A percentile compares a stretch with the other conserved stretches of the same genome.
Evolutionary conservation across 2,888 invertebrate species (phyloP).

Genomic region (Stegana nigrithorax): DNA sequence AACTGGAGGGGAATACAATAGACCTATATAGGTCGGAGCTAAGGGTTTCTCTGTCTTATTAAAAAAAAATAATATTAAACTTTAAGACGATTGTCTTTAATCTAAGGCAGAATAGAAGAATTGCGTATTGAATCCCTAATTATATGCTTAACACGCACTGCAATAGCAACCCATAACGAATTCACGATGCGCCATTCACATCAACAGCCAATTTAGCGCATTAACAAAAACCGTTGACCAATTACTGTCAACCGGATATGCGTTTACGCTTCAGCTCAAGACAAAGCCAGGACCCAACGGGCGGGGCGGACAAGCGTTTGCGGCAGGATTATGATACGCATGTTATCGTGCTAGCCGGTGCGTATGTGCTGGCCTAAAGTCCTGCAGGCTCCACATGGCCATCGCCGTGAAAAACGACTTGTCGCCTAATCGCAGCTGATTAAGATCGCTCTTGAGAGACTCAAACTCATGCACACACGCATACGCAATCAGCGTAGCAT

Average conservation of each 20-base stretch:
- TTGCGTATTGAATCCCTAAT: neutral
- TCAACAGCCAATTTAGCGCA: constrained; percentile 56
- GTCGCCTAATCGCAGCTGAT: constrained; percentile 5
- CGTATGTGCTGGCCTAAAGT: constrained; percentile 10
- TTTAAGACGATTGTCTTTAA: neutral
- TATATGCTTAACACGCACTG: neutral
- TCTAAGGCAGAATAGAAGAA: neutral
- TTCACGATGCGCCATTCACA: neutral
- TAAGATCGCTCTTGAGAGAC: constrained; percentile 1
- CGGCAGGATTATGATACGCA: too few relatives aligned
- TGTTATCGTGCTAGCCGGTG: neutral
- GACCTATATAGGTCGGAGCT: too few relatives aligned
- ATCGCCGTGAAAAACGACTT: constrained; percentile 10
- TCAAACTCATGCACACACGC: neutral
- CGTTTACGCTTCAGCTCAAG: constrained; percentile 36
- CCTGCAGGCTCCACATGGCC: neutral
- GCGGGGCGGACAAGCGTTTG: too few relatives aligned
- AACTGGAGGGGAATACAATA: too few relatives aligned
- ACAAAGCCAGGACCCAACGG: too few relatives aligned
- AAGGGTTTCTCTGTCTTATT: too few relatives aligned
- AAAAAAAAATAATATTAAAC: too few relatives aligned
- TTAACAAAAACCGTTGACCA: constrained; percentile 59
- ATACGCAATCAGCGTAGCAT: neutral
- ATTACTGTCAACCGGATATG: constrained; percentile 50
- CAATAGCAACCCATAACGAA: neutral